Conservation (phyloP, 1,140 invertebrate species). For the Palaemon carinicauda region DNA sequence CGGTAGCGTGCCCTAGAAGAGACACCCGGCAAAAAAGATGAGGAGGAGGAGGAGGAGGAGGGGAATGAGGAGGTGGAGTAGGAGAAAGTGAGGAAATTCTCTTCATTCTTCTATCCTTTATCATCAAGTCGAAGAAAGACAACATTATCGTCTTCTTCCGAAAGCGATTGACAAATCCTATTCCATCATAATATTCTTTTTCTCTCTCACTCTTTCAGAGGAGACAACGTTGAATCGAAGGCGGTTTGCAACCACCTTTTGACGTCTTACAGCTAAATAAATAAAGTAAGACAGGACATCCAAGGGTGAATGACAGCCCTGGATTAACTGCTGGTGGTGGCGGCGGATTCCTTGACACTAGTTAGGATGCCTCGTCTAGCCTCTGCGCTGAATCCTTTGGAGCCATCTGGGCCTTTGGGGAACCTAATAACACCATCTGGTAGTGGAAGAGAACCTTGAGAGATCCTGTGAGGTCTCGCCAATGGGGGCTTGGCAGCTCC, state of each 20-base stretch:
- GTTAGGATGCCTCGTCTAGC: constrained; percentile 13
- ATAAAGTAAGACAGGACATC: background rate
- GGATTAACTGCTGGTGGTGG: background rate
- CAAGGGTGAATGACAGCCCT: background rate
- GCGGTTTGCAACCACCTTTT: background rate
- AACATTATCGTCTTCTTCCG: too few species aligned
- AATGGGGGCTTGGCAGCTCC: constrained; percentile 33
- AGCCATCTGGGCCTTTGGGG: constrained; percentile 84
- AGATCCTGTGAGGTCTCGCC: constrained; percentile 63
- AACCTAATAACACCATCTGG: constrained; percentile 77
- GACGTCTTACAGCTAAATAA: background rate
- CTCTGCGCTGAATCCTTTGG: constrained; percentile 73
- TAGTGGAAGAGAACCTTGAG: constrained; percentile 47
- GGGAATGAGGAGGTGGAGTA: too few species aligned
- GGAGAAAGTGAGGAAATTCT: too few species aligned
- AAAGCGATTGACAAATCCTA: too few species aligned
- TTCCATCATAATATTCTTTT: too few species aligned
- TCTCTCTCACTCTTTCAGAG: too few species aligned
- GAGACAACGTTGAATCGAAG: too few species aligned
- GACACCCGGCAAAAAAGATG: too few species aligned
- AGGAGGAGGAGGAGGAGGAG: too few species aligned
- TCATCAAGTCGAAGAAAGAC: too few species aligned
- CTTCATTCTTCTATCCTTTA: too few species aligned
- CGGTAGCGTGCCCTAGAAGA: too few species aligned
- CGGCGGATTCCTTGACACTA: background rate